Conservation (phyloP, 2,113 vertebrate genomes). For the Lota lota region DNA sequence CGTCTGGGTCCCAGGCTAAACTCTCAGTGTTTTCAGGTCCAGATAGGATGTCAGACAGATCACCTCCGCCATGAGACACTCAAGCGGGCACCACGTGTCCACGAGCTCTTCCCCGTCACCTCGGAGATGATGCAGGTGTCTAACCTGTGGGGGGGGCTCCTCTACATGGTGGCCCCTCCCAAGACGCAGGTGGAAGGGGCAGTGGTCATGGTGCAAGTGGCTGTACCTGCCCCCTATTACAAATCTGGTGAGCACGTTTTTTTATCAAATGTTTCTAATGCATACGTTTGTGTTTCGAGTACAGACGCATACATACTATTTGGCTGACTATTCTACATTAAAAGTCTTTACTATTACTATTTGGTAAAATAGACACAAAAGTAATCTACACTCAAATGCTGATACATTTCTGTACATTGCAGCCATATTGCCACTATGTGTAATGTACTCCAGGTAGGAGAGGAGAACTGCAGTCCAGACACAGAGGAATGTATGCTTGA, state of each 20-base stretch:
- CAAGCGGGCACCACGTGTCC: conserved; percentile 59
- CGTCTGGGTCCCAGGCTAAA: neutral
- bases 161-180: conserved; percentile 68
- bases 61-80: conserved; percentile 41
- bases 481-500: neutral
- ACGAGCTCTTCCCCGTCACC: conserved; percentile 49
- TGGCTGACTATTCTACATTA: too few relatives aligned
- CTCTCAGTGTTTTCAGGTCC: conserved; percentile 53
- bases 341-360: too few relatives aligned
- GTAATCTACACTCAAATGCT: too few relatives aligned
- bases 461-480: neutral
- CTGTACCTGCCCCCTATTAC: conserved; percentile 70
- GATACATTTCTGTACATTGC: too few relatives aligned
- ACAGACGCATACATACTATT: neutral
- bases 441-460: too few relatives aligned
- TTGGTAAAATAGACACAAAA: too few relatives aligned
- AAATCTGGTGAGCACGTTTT: conserved; percentile 61
- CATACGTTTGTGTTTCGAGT: neutral
- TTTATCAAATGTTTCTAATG: neutral
- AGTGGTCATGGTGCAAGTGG: conserved; percentile 58
- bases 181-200: conserved; percentile 42
- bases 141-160: conserved; percentile 72
- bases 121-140: conserved; percentile 58
- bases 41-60: conserved; percentile 76
- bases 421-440: too few relatives aligned